Base-by-base conservation (phyloP, 2,888 invertebrate genomes). In the Pteria penguin region DNA sequence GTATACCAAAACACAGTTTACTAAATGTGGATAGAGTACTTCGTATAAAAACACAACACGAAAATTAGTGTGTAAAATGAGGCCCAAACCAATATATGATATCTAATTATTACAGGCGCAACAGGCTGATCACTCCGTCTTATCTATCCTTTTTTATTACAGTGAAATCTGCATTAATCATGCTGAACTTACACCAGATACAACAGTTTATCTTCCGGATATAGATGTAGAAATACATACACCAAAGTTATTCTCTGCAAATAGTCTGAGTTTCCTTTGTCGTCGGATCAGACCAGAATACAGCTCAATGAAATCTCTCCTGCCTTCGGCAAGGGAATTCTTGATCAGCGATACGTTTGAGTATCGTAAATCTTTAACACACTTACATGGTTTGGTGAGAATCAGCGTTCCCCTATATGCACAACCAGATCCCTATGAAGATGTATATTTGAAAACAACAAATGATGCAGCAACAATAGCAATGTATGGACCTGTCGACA, bases 291-390 rank as follows among this genome's bases (percentile, higher is more conserved):
- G 75, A 26, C 82, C 82, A 0, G 83, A 83, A 65, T 82, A 80
- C 55, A 78, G 78, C 52, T 36, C 54, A n/a, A 72, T 72, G 24
- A 60, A 54, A 2, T 24, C 54, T 55, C 66, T 75, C 4, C 54
- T 54, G 24, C 77, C 79, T 1, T 52, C 26, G 22, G 58, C 61
- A 36, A 76, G 73, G 32, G 82, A 82, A 54, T 69, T 80, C 24
- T 67, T 84, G 0, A 70, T 84, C 33, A 82, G 82, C 45, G 83
- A 83, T 65, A 75, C 81, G 45, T 83, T 78, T 72, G 82, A 83
- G 66, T 80, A 76, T 66, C 74, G 79, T 3, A 70, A 77, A 3
- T 82, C 82, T 11, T 76, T 78, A 11, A 76, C 78, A 2, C 75
- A 74, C 18, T 72, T 78, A 4, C 75, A 79, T 55, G 82, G 75